Base-by-base conservation (phyloP, 2,113 vertebrate genomes). In the Leptobrachium ailaonicum region DNA sequence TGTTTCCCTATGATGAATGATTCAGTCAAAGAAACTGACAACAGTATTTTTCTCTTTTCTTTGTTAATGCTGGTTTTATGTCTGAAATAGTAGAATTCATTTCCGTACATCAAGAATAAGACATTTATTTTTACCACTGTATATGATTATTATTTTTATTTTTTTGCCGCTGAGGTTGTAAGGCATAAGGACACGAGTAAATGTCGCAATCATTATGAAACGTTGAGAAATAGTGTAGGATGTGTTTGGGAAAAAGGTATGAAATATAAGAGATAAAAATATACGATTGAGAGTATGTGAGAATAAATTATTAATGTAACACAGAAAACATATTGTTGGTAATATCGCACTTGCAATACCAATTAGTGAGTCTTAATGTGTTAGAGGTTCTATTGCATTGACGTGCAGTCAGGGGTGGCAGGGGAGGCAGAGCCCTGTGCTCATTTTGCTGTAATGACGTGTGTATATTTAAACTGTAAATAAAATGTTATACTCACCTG, bases 31-130 rank as follows among this genome's bases (percentile, higher is more conserved):
- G 74, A 7, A 47, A 20, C 14, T 8, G 74, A 67, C 74, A 67
- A 64, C 43, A 41, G 45, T 63, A 76, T 76, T 76, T 76, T 54
- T 76, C 74, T 76, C 40, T 67, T 50, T 32, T 32, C 20, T 67
- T 76, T 67, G n/a, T 56, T 66, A 66, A 67, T 76, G 74, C 42
- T 76, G 44, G 66, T 67, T 54, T 76, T 45, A 67, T 64, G 60
- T 62, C 40, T 76, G 47, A 67, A 76, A 45, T 42, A 67, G 54
- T 67, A 64, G 63, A 53, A 67, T 47, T 54, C 12, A 40, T 53
- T 53, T n/a, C 63, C n/a, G 63, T 20, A 75, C 0, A 62, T 5
- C 60, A 62, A 62, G 60, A n/a, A 62, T 62, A 14, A 62, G 60
- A 12, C 11, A 60, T 60, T 50, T 5, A 50, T 50, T 50, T 50